phyloP scores from a whole-genome alignment of 2,888 invertebrate genomes.

The Ichneumon xanthorius region DNA sequence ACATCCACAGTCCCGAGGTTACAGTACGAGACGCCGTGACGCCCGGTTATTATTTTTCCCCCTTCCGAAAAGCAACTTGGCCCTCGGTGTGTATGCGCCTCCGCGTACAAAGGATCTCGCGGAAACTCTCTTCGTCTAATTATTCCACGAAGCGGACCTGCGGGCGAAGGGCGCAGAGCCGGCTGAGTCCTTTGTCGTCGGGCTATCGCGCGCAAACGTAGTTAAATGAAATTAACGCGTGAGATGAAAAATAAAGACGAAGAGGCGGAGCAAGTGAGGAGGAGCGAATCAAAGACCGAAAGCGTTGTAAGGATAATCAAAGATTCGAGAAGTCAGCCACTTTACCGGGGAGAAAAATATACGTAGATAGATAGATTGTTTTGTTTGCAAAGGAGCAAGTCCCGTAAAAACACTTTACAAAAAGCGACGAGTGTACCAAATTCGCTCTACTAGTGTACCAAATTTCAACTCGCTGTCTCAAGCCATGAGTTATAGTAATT shows the following conservation, averaged over 20 bases:
- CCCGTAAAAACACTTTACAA: too few relatives aligned
- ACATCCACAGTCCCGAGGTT: neutral
- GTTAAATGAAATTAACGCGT: constrained; percentile 66
- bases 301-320: neutral
- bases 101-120: constrained; percentile 58
- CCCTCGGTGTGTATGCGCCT: constrained; percentile 25
- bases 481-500: too few relatives aligned
- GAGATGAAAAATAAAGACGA: constrained; percentile 9
- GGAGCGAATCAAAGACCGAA: neutral
- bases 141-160: constrained; percentile 62
- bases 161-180: constrained; percentile 21
- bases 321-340: neutral
- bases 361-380: too few relatives aligned
- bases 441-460: too few relatives aligned
- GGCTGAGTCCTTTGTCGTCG: constrained; percentile 54
- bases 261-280: neutral
- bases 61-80: constrained; percentile 34
- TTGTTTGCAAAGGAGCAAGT: too few relatives aligned
- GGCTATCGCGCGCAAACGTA: constrained; percentile 50
- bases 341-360: neutral
- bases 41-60: constrained; percentile 45
- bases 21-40: constrained; percentile 23
- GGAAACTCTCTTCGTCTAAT: constrained; percentile 64
- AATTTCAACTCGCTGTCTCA: too few relatives aligned
- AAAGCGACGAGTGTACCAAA: too few relatives aligned